Evolutionary conservation across 1,140 invertebrate genomes (phyloP).

Genomic region (Diprion similis): DNA sequence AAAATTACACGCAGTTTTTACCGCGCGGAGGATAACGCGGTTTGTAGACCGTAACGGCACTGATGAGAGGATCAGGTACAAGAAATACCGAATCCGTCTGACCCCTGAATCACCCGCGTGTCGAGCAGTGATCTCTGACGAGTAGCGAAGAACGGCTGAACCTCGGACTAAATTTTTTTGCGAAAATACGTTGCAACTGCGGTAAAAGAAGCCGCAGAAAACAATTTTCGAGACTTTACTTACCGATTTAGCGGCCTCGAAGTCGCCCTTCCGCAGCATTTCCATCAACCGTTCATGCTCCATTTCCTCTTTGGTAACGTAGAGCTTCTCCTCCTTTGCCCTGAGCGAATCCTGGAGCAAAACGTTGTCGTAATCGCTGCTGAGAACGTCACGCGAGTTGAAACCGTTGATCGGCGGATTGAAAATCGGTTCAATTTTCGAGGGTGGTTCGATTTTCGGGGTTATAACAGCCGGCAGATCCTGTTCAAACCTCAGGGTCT

Average conservation of each 20-base stretch:
- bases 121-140: constrained; percentile 11
- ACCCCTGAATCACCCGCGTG: constrained; percentile 11
- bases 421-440: neutral
- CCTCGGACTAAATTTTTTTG: no score
- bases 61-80: constrained; percentile 9
- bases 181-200: no score
- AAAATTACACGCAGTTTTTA: constrained; percentile 12
- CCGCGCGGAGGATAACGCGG: neutral
- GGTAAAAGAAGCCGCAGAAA: no score
- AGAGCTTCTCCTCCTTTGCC: constrained; percentile 36
- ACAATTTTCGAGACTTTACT: constrained; percentile 27
- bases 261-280: constrained; percentile 41
- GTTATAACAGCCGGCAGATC: constrained; percentile 34
- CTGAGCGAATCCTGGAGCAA: constrained; percentile 23
- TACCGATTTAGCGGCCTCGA: constrained; percentile 42
- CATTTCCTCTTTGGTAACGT: constrained; percentile 47
- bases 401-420: constrained; percentile 24
- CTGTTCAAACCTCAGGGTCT: constrained; percentile 47
- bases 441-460: constrained; percentile 12
- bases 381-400: constrained; percentile 44
- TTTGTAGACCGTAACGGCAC: constrained; percentile 9
- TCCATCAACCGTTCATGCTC: constrained; percentile 45
- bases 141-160: no score
- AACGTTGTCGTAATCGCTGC: constrained; percentile 43
- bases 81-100: neutral